Evolutionary conservation across 2,888 invertebrate genomes (phyloP), one percentile per base, ranked within the genome.

Genomic region (Dolomedes plantarius): DNA sequence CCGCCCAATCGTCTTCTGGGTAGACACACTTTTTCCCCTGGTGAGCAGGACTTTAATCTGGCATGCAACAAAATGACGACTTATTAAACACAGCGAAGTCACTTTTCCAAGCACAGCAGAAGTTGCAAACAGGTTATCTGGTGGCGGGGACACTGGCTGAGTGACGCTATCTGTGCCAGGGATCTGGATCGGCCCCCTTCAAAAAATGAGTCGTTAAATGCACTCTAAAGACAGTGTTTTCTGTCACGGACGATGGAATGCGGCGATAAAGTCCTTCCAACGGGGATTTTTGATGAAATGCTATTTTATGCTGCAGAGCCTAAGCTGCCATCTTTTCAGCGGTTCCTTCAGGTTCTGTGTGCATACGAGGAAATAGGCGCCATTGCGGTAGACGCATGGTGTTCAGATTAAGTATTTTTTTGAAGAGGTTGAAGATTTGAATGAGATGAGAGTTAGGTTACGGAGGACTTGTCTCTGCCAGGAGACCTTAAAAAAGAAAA

Each of bases 221-320:
- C 36, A 36, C 67, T 27, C 72, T 80, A 78, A 82, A 77, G 83
- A 85, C 83, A 68, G 77, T 73, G 83, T 85, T 85, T 56, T 85
- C 83, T 85, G 83, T 85, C 83, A 67, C 62, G 67, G 67, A 65
- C 73, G 83, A 85, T 85, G 83, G 83, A 77, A 85, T 77, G 83
- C 28, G 19, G 16, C 27, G 83, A 85, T 85, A 85, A 85, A 72
- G 39, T 65, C 41, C 46, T 50, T 32, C 19, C 27, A 16, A 32
- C 28, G 39, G 65, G 64, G 67, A 29, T 46, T 68, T 77, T 74
- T 77, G 77, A 77, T 73, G 77, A 85, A 77, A 85, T 73, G 62
- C 50, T 31, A 68, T 77, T 85, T 67, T 31, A 68, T 72, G 83
- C 23, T 19, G 29, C 64, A 29, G 9, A 68, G 39, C n/a, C 32